Percentiles rank a stretch among this genome's conserved stretches.
Evolutionary conservation across 2,113 vertebrate species (phyloP).

Genomic region (Colaptes auratus): DNA sequence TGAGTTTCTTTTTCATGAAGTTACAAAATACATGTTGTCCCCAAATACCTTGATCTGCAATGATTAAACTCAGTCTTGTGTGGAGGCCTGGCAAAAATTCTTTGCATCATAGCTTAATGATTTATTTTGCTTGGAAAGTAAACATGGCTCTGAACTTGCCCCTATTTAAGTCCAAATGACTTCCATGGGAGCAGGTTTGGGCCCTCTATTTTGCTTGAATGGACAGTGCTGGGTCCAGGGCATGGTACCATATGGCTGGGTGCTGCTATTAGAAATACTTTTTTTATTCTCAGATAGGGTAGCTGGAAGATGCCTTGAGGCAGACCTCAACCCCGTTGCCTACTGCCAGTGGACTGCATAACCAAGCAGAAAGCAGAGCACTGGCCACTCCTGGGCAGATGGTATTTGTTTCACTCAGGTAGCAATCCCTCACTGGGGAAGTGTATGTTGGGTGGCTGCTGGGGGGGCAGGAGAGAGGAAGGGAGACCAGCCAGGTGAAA

Average conservation of each 20-base stretch:
- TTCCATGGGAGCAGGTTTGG: constrained; percentile 17
- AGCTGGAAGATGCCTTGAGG: neutral
- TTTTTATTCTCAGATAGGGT: neutral
- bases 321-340: neutral
- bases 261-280: accelerated
- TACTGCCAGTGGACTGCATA: neutral
- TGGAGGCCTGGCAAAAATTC: constrained; percentile 12
- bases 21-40: constrained; percentile 55
- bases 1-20: neutral
- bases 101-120: constrained; percentile 37
- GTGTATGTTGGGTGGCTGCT: neutral
- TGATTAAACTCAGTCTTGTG: constrained; percentile 41
- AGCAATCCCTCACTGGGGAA: accelerated
- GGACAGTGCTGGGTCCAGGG: neutral
- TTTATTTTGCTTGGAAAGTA: constrained; percentile 53
- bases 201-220: neutral
- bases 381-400: neutral
- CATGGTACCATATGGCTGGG: accelerated
- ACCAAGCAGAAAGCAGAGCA: neutral
- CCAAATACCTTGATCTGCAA: constrained; percentile 42
- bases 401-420: neutral
- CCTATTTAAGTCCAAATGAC: neutral
- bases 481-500: neutral
- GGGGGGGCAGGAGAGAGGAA: neutral
- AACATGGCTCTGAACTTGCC: constrained; percentile 6